phyloP scores from a whole-genome alignment of 2,113 vertebrate species.

The Syngnathus typhle region DNA sequence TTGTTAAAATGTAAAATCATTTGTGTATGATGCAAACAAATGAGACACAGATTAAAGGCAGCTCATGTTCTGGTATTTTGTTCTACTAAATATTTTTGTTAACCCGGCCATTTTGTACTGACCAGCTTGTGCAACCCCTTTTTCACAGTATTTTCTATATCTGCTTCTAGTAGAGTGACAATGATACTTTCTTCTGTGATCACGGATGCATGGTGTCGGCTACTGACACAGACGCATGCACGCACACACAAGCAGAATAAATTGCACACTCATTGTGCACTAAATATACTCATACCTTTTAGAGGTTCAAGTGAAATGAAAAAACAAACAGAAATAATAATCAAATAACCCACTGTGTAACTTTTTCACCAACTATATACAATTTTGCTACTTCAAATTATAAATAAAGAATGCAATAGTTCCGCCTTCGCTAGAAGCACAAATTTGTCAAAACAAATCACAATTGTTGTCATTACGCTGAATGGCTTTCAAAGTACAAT shows the following conservation, averaged over 20 bases:
- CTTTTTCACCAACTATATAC: neutral
- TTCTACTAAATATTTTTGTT: neutral
- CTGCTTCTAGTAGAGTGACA: neutral
- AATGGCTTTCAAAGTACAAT: slow-evolving; percentile 6
- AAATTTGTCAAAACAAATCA: neutral
- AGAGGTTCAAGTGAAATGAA: neutral
- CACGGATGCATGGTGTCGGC: neutral
- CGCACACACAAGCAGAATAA: neutral
- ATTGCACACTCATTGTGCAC: neutral
- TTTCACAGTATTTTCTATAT: neutral
- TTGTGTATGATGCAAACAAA: neutral
- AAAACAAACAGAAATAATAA: neutral
- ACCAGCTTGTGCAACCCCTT: neutral
- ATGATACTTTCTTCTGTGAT: neutral
- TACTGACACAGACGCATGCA: no score
- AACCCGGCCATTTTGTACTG: neutral
- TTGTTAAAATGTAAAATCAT: neutral
- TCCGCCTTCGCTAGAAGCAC: neutral
- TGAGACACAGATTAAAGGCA: neutral
- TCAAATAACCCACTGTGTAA: neutral
- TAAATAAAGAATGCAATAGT: neutral
- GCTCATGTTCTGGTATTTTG: neutral
- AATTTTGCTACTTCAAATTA: neutral
- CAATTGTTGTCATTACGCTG: neutral
- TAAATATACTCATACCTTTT: neutral